A percentile compares a stretch with the other conserved stretches of the same genome.
Conservation (phyloP, 2,113 vertebrate species). For the Callithrix jacchus region DNA sequence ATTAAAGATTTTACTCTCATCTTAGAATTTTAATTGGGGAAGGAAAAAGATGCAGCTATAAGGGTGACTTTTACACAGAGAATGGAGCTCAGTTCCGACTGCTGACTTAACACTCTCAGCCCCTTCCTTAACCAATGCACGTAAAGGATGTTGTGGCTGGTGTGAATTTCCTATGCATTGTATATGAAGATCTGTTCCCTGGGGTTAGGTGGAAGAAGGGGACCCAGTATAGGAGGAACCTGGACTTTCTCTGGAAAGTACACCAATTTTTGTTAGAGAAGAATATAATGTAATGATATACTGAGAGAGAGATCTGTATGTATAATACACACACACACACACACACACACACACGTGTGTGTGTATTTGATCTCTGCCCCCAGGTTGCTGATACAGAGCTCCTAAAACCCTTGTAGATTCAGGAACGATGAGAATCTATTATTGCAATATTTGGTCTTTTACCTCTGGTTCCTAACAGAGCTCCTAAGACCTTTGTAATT, state of each 20-base stretch:
- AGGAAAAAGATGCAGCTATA: neutral
- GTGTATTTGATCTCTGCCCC: neutral
- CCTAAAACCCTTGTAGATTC: neutral
- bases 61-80: neutral
- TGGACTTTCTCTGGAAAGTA: neutral
- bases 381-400: neutral
- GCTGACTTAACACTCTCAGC: neutral
- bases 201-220: neutral
- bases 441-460: neutral
- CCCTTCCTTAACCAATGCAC: neutral
- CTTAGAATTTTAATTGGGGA: neutral
- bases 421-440: neutral
- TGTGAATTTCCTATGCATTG: no score
- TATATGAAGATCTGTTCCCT: neutral
- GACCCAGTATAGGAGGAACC: neutral
- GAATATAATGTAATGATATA: neutral
- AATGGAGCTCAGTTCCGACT: neutral
- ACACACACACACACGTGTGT: no score
- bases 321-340: neutral
- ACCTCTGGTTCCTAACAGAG: neutral
- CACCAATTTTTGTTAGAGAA: neutral
- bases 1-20: constrained; percentile 1
- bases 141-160: neutral
- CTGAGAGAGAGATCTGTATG: neutral
- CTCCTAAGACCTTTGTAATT: neutral